phyloP scores from a whole-genome alignment of 2,113 vertebrate species.

The Fregata magnificens region DNA sequence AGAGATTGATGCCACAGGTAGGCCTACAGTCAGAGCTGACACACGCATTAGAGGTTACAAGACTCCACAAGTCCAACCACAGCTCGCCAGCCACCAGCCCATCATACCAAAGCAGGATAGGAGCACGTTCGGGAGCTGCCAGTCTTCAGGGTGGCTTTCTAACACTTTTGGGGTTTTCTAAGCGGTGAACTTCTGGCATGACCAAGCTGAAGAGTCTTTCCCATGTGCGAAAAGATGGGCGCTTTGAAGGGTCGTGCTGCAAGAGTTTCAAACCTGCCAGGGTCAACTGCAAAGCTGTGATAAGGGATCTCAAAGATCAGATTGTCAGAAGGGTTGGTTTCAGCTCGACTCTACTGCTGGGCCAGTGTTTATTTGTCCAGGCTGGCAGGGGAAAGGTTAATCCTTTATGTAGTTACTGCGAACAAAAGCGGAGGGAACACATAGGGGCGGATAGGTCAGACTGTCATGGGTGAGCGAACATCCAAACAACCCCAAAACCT shows the following conservation, averaged over 20 bases:
- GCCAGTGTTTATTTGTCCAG: constrained; percentile 27
- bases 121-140: fast-evolving
- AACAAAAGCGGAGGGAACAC: neutral
- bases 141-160: neutral
- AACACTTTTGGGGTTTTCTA: neutral
- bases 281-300: neutral
- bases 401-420: neutral
- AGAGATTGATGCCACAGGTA: neutral
- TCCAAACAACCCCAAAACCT: constrained; percentile 14
- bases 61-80: neutral
- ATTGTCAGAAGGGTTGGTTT: neutral
- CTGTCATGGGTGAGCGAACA: neutral
- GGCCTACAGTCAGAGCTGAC: neutral
- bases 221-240: neutral
- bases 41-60: neutral
- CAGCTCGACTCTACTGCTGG: neutral
- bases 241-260: fast-evolving
- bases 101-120: neutral
- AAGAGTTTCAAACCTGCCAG: neutral
- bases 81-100: neutral
- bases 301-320: neutral
- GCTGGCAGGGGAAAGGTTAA: constrained; percentile 20
- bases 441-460: neutral
- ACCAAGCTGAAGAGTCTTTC: neutral
- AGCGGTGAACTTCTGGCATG: neutral